phyloP scores from a whole-genome alignment of 2,888 invertebrate genomes.

The Acanthosepion lycidas region DNA sequence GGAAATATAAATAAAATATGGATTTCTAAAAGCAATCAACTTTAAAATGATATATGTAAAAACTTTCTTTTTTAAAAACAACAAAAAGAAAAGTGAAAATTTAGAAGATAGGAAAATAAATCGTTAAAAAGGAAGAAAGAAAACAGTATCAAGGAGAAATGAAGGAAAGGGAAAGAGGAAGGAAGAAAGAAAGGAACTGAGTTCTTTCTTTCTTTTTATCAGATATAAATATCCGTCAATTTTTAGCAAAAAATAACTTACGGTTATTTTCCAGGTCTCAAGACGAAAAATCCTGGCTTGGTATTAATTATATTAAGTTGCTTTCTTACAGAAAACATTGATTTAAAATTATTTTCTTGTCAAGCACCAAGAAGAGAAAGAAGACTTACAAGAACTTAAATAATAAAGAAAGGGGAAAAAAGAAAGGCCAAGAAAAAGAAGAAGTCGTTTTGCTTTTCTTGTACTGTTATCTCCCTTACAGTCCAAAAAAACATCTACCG shows the following conservation, averaged over 20 bases:
- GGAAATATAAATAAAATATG: neutral
- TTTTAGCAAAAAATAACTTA: neutral
- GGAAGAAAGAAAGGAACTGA: neutral
- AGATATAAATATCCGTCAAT: neutral
- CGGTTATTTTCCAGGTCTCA: neutral
- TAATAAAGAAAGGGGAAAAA: constrained; percentile 7
- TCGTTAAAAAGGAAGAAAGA: neutral
- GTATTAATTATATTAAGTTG: neutral
- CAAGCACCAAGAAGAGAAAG: constrained; percentile 6
- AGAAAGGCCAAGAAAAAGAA: constrained; percentile 33
- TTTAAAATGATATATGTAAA: neutral
- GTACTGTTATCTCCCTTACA: neutral
- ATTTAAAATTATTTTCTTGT: neutral
- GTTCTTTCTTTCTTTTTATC: neutral
- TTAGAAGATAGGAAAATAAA: neutral
- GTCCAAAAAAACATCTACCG: neutral
- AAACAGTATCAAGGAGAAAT: neutral
- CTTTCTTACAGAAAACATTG: neutral
- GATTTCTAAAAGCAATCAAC: neutral
- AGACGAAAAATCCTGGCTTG: constrained; percentile 11
- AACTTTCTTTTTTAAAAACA: neutral
- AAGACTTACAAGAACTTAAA: neutral
- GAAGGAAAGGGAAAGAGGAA: neutral
- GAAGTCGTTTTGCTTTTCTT: neutral
- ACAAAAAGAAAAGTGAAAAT: neutral